phyloP scores from a whole-genome alignment of 2,797 vertebrate species.

The Galaxias olidus region DNA sequence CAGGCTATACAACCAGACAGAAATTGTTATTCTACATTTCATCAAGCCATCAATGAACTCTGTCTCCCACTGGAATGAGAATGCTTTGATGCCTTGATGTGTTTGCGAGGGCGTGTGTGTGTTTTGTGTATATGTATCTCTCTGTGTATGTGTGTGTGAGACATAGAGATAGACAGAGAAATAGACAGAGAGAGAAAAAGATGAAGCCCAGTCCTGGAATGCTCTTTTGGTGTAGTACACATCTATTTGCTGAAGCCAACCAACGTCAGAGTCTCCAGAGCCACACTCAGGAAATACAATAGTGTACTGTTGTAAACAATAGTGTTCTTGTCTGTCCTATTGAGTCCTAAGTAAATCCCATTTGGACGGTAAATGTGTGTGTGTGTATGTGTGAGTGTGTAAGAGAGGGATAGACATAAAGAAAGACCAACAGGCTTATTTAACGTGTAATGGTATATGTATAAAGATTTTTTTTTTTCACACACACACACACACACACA shows the following conservation, averaged over 20 bases:
- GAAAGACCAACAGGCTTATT: no score
- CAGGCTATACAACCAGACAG: constrained; percentile 54
- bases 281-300: constrained; percentile 33
- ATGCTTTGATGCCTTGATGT: constrained; percentile 18
- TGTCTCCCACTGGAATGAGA: constrained; percentile 35
- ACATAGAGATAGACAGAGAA: constrained; percentile 4
- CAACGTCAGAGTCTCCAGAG: constrained; percentile 43
- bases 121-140: constrained; percentile 25
- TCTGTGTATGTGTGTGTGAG: no score
- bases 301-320: constrained; percentile 39
- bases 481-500: no score
- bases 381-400: constrained; percentile 18
- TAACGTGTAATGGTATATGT: not conserved
- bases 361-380: constrained; percentile 45
- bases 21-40: no score
- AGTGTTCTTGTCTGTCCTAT: constrained; percentile 57
- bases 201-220: constrained; percentile 21
- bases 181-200: not conserved
- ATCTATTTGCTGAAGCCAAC: constrained; percentile 40
- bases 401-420: not conserved
- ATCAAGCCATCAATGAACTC: constrained; percentile 40
- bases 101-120: constrained; percentile 8
- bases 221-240: constrained; percentile 49
- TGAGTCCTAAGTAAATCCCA: constrained; percentile 63
- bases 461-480: not conserved